phyloP scores from a whole-genome alignment of 2,888 invertebrate genomes.

The Scrobipalpa atriplicella region DNA sequence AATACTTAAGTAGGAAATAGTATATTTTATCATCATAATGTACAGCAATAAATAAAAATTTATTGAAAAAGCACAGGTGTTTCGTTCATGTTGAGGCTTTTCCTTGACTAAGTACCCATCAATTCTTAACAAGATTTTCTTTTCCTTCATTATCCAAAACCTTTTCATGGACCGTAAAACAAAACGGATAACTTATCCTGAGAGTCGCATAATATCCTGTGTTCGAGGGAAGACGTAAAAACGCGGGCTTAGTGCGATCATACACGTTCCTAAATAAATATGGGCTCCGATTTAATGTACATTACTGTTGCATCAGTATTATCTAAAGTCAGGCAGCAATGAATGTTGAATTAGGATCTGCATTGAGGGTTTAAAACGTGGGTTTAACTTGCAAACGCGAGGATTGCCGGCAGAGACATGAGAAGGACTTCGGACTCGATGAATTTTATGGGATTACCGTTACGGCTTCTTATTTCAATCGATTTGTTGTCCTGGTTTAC shows the following conservation, averaged over 20 bases:
- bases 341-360: too few relatives aligned
- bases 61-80: background rate
- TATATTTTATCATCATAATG: too few relatives aligned
- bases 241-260: conserved; percentile 41
- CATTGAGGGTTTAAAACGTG: too few relatives aligned
- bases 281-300: too few relatives aligned
- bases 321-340: too few relatives aligned
- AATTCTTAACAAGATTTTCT: conserved; percentile 22
- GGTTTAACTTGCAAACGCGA: conserved; percentile 65
- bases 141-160: conserved; percentile 21
- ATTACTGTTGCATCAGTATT: too few relatives aligned
- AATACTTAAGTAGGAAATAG: too few relatives aligned
- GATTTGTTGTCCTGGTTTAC: background rate
- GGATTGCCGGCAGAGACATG: conserved; percentile 66
- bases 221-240: conserved; percentile 67
- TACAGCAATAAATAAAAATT: background rate
- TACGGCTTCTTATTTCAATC: conserved; percentile 58
- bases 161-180: conserved; percentile 20
- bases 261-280: too few relatives aligned
- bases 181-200: conserved; percentile 24
- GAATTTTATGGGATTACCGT: conserved; percentile 64
- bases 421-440: conserved; percentile 69
- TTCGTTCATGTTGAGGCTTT: background rate
- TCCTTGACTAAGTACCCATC: conserved; percentile 13
- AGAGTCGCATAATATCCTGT: conserved; percentile 31